phyloP scores from a whole-genome alignment of 2,113 vertebrate species.

The Hirundichthys speculiger region DNA sequence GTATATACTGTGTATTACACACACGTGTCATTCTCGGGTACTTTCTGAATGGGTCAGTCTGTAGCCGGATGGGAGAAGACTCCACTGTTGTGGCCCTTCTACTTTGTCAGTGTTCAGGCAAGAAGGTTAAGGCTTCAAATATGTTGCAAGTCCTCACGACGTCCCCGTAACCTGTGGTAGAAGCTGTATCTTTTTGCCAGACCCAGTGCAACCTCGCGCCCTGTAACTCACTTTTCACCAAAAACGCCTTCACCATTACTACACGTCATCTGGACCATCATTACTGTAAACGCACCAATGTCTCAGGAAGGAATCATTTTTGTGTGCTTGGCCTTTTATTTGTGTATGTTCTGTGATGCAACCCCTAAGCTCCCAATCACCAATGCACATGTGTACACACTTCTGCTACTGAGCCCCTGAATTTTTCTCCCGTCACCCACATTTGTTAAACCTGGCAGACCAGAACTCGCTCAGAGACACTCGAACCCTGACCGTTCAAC shows the following conservation, averaged over 20 bases:
- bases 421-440: conserved; percentile 52
- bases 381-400: conserved; percentile 59
- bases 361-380: conserved; percentile 50
- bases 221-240: conserved; percentile 73
- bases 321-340: conserved; percentile 75
- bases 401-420: conserved; percentile 76
- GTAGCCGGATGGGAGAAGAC: conserved; percentile 37
- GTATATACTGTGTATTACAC: conserved; percentile 67
- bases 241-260: conserved; percentile 72
- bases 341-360: conserved; percentile 71
- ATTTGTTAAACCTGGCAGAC: conserved; percentile 46
- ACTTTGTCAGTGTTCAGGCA: conserved; percentile 47
- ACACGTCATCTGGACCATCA: conserved; percentile 59
- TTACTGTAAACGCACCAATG: conserved; percentile 77
- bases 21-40: conserved; percentile 50
- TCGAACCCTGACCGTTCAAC: conserved; percentile 32
- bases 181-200: conserved; percentile 35
- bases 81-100: conserved; percentile 42
- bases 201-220: conserved; percentile 64
- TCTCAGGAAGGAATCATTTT: conserved; percentile 82
- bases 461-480: conserved; percentile 62
- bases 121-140: conserved; percentile 56
- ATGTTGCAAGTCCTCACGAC: conserved; percentile 51
- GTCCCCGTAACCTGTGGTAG: conserved; percentile 50
- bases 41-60: conserved; percentile 49